phyloP scores from a whole-genome alignment of 2,797 vertebrate species.

The Chelon auratus region DNA sequence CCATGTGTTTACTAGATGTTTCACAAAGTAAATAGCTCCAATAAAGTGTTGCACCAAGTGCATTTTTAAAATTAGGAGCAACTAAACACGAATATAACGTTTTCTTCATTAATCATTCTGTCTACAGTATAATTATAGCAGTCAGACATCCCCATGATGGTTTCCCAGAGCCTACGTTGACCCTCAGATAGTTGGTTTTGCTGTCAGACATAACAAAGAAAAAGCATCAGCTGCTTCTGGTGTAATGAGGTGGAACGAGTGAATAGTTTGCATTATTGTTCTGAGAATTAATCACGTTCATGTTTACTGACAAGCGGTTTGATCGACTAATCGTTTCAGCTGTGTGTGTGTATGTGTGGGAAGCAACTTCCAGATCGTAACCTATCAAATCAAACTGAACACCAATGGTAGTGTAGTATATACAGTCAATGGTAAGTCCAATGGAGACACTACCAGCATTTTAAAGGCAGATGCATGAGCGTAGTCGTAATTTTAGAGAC shows the following conservation, averaged over 20 bases:
- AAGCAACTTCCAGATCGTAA: background rate
- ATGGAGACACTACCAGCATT: background rate
- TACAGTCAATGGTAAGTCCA: background rate
- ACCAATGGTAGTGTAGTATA: too few species aligned
- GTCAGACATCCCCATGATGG: too few species aligned
- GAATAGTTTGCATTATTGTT: background rate
- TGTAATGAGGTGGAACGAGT: background rate
- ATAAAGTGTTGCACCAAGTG: too few species aligned
- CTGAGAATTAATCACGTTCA: background rate
- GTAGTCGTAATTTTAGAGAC: background rate
- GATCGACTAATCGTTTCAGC: background rate
- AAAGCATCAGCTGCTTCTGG: background rate
- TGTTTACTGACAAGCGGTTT: background rate
- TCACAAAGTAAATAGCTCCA: too few species aligned
- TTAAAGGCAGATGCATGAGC: background rate
- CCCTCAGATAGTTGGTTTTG: background rate
- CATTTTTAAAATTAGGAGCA: too few species aligned
- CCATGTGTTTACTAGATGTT: background rate
- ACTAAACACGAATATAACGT: too few species aligned
- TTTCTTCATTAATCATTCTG: too few species aligned
- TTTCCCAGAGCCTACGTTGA: background rate
- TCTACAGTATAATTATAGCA: too few species aligned
- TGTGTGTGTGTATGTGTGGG: background rate
- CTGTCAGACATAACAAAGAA: background rate
- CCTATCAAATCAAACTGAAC: background rate